Base-by-base conservation (phyloP, 2,888 invertebrate species). In the Dugesia japonica region DNA sequence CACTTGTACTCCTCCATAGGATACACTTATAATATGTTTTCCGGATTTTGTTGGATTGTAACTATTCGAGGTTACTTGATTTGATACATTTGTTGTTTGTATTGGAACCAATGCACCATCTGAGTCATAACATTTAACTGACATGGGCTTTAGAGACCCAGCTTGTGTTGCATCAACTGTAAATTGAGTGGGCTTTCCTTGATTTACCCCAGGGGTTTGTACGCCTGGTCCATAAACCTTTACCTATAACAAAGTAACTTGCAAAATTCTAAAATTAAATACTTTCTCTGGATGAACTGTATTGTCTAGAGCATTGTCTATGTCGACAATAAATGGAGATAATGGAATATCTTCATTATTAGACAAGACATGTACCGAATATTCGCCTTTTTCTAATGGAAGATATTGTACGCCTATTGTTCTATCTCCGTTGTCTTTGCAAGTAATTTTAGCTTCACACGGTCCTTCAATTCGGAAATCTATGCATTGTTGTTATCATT, bases 1-100 rank as follows among this genome's bases (percentile, higher is more conserved):
- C 4, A 56, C 89, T 23, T 90, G 89, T 9, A 91, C 90, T 26
- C 90, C 90, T 28, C 90, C 91, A 83, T 90, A 91, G 80, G 90
- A 90, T 0, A 92, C 90, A 78, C 82, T 81, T 77, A 88, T 89
- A 7, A 90, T 89, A 83, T 92, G 91, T 79, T 90, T 89, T 78
- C 88, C 88, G 7, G 89, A 88, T 28, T 87, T 87, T 76, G 87
- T 88, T 33, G 92, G 90, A 72, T 88, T 88, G 81, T 85, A 85
- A 76, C 81, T 81, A 79, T 85, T 85, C 77, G 81, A 79, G 80
- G 79, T 84, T 1, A 83, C 84, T 4, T 83, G 83, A 79, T 84
- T 82, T 9, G 76, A 81, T 81, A 27, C 71, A 7, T 13, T 26
- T 23, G 17, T 56, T 28, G 28, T 28, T 56, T 77, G 28, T 9